These are phyloP conservation scores for Ctenochaetus hawaiiensis DNA, from an alignment of 2,797 vertebrate genomes.

Conservation along the genomic window DNA sequence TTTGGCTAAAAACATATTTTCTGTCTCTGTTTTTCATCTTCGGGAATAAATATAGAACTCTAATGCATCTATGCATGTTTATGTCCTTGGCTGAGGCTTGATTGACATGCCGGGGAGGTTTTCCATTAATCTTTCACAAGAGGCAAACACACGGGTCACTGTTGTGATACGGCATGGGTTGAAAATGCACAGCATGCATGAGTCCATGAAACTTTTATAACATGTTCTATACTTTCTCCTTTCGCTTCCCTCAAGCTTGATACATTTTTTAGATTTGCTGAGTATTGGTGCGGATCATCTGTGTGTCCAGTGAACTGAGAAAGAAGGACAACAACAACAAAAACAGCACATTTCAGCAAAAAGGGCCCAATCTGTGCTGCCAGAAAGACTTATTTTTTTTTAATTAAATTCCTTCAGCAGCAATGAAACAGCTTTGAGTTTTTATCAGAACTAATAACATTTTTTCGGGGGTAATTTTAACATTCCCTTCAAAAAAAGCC, in stretches of 20 bases:
- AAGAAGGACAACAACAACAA: neutral
- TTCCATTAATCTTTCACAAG: slow-evolving; percentile 55
- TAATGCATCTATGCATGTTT: neutral
- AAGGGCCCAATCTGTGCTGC: neutral
- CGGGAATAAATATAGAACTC: neutral
- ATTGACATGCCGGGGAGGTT: slow-evolving; percentile 32
- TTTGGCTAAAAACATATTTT: neutral
- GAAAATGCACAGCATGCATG: slow-evolving; percentile 49
- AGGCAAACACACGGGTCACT: slow-evolving; percentile 57
- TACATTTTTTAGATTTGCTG: slow-evolving; percentile 10
- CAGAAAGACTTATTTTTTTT: neutral
- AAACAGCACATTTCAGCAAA: neutral
- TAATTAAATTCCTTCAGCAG: neutral
- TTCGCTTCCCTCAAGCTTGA: slow-evolving; percentile 7
- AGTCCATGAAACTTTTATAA: slow-evolving; percentile 49
- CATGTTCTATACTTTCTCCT: slow-evolving; percentile 19
- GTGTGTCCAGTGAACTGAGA: neutral
- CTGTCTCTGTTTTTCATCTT: neutral
- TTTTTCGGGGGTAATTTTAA: too few relatives aligned
- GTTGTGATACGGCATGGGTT: slow-evolving; percentile 21
- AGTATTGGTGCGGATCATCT: slow-evolving; percentile 1
- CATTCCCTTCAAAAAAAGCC: too few relatives aligned
- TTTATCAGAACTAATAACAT: neutral
- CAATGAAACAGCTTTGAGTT: neutral
- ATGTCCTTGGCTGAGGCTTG: neutral